Evolutionary conservation across 2,888 invertebrate genomes (phyloP).

Genomic region (Drosophila acutilabella): DNA sequence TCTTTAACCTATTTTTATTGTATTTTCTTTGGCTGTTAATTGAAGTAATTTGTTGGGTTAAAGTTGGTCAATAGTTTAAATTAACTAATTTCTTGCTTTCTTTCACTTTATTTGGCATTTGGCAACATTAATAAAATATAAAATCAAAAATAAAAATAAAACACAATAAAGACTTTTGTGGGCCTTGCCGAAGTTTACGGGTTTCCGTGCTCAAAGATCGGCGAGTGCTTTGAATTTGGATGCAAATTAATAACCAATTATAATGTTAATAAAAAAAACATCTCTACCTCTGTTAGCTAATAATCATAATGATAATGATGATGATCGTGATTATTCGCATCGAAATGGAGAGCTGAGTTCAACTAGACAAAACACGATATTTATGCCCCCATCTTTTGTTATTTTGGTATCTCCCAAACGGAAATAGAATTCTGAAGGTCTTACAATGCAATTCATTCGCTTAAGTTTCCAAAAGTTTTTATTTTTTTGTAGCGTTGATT

Average conservation of each 20-base stretch:
- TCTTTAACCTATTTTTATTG: constrained; percentile 20
- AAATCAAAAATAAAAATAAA: not conserved
- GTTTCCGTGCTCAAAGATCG: constrained; percentile 44
- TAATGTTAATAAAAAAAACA: constrained; percentile 64
- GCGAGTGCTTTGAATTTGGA: constrained; percentile 67
- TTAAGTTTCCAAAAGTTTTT: not conserved
- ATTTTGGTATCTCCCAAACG: constrained; percentile 39
- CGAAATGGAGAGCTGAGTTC: constrained; percentile 33
- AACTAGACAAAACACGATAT: constrained; percentile 21
- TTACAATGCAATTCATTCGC: constrained; percentile 40
- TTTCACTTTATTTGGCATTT: constrained; percentile 51
- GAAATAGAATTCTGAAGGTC: constrained; percentile 69
- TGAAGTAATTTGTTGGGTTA: constrained; percentile 27
- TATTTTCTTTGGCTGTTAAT: constrained; percentile 14
- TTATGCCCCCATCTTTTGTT: constrained; percentile 30
- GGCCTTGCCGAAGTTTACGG: constrained; percentile 8
- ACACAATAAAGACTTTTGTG: constrained; percentile 18
- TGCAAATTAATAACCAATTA: constrained; percentile 77
- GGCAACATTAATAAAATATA: constrained; percentile 20
- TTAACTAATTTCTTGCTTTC: constrained; percentile 38
- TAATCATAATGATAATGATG: constrained; percentile 26
- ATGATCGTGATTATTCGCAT: constrained; percentile 33
- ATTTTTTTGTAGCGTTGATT: not conserved
- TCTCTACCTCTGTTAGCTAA: constrained; percentile 18
- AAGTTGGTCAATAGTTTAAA: constrained; percentile 19